These are phyloP conservation scores for Mionectes macconnelli DNA, from an alignment of 2,113 vertebrate genomes.

Conservation along the genomic window DNA sequence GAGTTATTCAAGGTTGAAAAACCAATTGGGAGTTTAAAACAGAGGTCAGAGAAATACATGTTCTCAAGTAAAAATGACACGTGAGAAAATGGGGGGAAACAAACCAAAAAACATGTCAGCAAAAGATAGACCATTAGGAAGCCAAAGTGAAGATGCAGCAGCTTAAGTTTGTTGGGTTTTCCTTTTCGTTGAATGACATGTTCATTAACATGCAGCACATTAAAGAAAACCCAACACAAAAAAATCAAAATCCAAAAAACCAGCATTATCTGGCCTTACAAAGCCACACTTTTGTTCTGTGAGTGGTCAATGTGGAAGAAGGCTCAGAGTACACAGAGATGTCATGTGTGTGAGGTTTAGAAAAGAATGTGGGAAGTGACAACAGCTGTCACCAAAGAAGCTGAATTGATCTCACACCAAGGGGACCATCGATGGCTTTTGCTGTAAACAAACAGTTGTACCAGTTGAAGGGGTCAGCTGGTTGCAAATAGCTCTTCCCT, in stretches of 20 bases:
- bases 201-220: background rate
- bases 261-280: background rate
- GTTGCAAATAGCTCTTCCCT: background rate
- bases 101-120: background rate
- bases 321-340: background rate
- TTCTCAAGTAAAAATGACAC: background rate
- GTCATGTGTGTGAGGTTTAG: background rate
- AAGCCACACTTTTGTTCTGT: background rate
- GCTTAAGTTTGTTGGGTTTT: background rate
- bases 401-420: background rate
- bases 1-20: background rate
- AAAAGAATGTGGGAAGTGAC: background rate
- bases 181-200: background rate
- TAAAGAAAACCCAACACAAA: background rate
- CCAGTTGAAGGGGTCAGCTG: background rate
- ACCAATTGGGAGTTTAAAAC: background rate
- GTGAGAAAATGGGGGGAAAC: background rate
- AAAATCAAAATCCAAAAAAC: no score
- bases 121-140: background rate
- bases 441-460: background rate
- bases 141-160: background rate
- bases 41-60: background rate
- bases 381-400: background rate
- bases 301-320: background rate
- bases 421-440: background rate